A percentile compares a stretch with the other conserved stretches of the same genome.
phyloP scores from a whole-genome alignment of 2,113 vertebrate species.

The Dipodomys stephensi region DNA sequence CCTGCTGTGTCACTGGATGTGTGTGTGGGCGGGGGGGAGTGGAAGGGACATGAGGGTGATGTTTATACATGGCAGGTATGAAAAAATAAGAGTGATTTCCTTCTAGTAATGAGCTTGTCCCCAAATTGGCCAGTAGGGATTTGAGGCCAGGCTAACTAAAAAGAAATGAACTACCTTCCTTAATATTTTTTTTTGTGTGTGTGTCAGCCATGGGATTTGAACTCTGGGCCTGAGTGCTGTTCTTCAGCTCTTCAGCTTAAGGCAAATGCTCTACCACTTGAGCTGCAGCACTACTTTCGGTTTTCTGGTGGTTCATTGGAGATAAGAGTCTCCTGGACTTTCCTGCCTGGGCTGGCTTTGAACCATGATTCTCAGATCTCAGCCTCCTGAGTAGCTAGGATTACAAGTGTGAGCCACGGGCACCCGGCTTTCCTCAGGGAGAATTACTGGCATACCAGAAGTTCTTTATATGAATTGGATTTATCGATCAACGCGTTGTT shows the following conservation, averaged over 20 bases:
- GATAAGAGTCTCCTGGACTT: no score
- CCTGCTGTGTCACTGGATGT: neutral
- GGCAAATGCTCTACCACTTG: no score
- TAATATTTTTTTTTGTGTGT: neutral
- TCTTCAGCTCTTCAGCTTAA: no score
- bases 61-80: constrained; percentile 59
- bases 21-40: neutral
- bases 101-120: neutral
- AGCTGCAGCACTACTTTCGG: no score
- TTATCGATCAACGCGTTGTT: neutral
- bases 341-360: no score
- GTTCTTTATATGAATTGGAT: neutral
- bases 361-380: no score
- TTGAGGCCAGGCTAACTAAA: neutral
- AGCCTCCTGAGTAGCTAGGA: no score
- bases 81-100: neutral
- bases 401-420: no score
- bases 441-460: neutral
- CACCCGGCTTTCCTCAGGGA: neutral
- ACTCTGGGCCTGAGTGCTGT: no score
- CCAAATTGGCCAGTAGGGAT: neutral
- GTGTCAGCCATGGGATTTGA: no score
- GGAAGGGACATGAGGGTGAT: neutral
- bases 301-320: no score
- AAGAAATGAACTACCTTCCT: neutral